phyloP scores from a whole-genome alignment of 2,888 invertebrate species.

The Aelia acuminata region DNA sequence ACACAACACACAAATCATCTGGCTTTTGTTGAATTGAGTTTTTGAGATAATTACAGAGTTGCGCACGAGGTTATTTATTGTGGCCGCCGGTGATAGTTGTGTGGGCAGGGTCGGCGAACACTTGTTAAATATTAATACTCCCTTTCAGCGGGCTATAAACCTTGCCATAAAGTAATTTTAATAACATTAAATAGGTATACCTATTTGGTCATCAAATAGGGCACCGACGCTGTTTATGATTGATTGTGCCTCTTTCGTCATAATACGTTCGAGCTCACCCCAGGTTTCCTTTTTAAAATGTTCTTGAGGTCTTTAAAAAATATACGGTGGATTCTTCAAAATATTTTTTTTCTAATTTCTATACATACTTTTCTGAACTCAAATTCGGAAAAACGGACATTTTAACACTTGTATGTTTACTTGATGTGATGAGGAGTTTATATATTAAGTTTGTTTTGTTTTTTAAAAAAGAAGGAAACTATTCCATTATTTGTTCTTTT shows the following conservation, averaged over 20 bases:
- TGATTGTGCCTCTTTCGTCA: background rate
- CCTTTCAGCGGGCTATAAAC: slow-evolving; percentile 21
- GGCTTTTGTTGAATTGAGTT: slow-evolving; percentile 14
- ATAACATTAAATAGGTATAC: background rate
- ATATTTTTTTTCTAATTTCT: background rate
- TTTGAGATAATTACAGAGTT: slow-evolving; percentile 46
- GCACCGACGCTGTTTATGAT: background rate
- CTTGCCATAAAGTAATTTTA: background rate
- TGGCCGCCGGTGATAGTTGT: background rate
- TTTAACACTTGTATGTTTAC: too few relatives aligned
- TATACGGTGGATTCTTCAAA: background rate
- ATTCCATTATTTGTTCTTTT: too few relatives aligned
- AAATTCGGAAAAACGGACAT: too few relatives aligned
- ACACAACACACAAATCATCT: background rate
- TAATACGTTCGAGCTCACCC: background rate
- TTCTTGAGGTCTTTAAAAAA: background rate
- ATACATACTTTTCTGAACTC: too few relatives aligned
- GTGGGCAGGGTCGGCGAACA: background rate
- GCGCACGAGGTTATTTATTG: background rate
- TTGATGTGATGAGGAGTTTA: too few relatives aligned
- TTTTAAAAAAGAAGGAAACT: too few relatives aligned
- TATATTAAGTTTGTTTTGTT: too few relatives aligned
- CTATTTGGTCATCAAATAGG: background rate
- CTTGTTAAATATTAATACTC: slow-evolving; percentile 28
- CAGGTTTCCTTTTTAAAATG: background rate